Conservation (phyloP, 2,888 invertebrate genomes). For the Meandrusa payeni region DNA sequence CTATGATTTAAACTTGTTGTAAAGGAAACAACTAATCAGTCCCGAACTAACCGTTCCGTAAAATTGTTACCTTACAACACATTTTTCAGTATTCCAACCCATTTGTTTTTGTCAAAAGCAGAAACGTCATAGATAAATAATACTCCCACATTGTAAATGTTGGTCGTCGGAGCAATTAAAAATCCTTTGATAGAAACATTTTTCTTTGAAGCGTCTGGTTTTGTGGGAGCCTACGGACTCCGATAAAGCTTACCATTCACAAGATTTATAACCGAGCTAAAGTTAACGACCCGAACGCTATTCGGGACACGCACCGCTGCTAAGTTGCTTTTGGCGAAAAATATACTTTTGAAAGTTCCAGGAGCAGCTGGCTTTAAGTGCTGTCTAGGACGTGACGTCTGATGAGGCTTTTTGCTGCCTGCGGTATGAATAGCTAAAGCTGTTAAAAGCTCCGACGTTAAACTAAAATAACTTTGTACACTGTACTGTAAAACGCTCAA, state of each 20-base stretch:
- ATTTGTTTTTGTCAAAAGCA: constrained; percentile 21
- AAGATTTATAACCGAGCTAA: constrained; percentile 69
- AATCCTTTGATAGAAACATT: constrained; percentile 49
- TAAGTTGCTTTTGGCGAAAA: constrained; percentile 54
- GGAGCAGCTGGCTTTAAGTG: constrained; percentile 55
- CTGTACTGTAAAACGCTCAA: too few relatives aligned
- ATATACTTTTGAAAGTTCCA: constrained; percentile 53
- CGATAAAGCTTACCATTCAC: constrained; percentile 61
- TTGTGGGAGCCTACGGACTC: constrained; percentile 50
- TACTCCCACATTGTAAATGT: constrained; percentile 38
- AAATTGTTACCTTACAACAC: constrained; percentile 2
- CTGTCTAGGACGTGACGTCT: constrained; percentile 43
- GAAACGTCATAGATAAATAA: constrained; percentile 21
- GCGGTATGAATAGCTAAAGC: constrained; percentile 27
- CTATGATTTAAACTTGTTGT: too few relatives aligned
- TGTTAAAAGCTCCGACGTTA: constrained; percentile 19
- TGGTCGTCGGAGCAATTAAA: constrained; percentile 59
- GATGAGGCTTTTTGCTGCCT: constrained; percentile 33
- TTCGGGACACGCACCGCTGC: constrained; percentile 64
- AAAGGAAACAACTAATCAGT: background rate
- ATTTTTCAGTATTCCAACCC: constrained; percentile 19
- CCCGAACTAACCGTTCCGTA: background rate
- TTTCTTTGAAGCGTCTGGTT: constrained; percentile 55
- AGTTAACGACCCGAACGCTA: constrained; percentile 64
- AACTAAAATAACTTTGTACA: background rate